These are phyloP conservation scores for Epinephelus moara DNA, from an alignment of 2,113 vertebrate species.

Conservation along the genomic window DNA sequence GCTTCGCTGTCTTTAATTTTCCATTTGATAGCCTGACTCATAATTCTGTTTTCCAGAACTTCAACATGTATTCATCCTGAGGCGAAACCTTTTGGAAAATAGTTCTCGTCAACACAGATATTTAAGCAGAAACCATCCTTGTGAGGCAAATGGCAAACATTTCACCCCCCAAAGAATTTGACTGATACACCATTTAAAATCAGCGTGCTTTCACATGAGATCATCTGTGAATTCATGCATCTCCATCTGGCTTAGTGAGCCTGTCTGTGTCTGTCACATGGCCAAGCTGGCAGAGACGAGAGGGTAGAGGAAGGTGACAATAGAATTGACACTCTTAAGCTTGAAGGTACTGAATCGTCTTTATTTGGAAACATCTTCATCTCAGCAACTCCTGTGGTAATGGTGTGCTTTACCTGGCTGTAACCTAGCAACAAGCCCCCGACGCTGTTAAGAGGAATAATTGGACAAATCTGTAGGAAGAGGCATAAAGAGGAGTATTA, in stretches of 20 bases:
- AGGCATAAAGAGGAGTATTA: constrained; percentile 42
- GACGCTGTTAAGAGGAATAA: constrained; percentile 60
- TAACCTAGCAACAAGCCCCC: constrained; percentile 75
- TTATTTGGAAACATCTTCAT: constrained; percentile 65
- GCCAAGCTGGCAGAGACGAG: constrained; percentile 40
- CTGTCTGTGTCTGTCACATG: constrained; percentile 54
- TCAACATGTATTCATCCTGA: constrained; percentile 18
- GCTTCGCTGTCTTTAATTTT: constrained; percentile 39
- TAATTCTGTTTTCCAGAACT: constrained; percentile 52
- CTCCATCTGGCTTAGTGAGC: constrained; percentile 68
- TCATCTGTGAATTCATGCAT: constrained; percentile 69
- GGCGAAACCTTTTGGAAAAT: constrained; percentile 30
- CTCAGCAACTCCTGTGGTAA: constrained; percentile 35
- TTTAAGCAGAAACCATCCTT: constrained; percentile 20
- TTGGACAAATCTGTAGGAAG: constrained; percentile 54
- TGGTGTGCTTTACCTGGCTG: constrained; percentile 65
- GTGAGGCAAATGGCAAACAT: constrained; percentile 24
- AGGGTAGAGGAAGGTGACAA: constrained; percentile 47
- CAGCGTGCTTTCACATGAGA: constrained; percentile 57
- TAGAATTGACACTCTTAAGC: constrained; percentile 32
- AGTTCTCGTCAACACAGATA: neutral
- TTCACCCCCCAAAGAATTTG: constrained; percentile 9
- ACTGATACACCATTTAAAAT: constrained; percentile 44
- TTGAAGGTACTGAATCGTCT: constrained; percentile 53
- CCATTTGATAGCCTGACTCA: constrained; percentile 48